These are phyloP conservation scores for Caenorhabditis virilis DNA, from an alignment of 2,888 invertebrate genomes.

Conservation along the genomic window DNA sequence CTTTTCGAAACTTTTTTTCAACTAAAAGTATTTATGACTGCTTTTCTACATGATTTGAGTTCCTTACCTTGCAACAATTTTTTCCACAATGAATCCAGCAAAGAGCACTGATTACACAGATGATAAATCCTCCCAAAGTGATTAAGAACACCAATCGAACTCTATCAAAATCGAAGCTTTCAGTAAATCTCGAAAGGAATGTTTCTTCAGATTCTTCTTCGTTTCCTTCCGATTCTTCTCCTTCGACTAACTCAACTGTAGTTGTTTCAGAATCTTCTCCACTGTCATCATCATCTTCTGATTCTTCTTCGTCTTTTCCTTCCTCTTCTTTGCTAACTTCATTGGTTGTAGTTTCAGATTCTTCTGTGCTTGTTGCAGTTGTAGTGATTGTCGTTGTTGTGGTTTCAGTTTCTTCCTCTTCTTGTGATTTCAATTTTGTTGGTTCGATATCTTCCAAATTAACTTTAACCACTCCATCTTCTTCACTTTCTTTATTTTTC, in stretches of 20 bases:
- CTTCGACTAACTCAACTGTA: constrained; percentile 25
- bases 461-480: constrained; percentile 27
- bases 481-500: constrained; percentile 18
- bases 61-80: constrained; percentile 27
- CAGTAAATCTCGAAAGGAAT: constrained; percentile 19
- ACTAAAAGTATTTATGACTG: background rate
- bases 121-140: constrained; percentile 17
- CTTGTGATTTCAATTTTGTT: constrained; percentile 31
- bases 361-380: constrained; percentile 10
- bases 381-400: background rate
- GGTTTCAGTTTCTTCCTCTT: constrained; percentile 17
- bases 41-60: background rate
- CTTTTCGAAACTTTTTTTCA: background rate
- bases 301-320: constrained; percentile 8
- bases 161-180: constrained; percentile 21
- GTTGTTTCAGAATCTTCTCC: constrained; percentile 28
- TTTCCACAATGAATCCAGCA: constrained; percentile 18
- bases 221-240: constrained; percentile 5
- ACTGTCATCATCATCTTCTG: constrained; percentile 21
- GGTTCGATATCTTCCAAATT: constrained; percentile 33
- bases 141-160: constrained; percentile 24
- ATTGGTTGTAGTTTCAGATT: constrained; percentile 21
- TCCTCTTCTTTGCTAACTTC: constrained; percentile 20
- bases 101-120: constrained; percentile 12
- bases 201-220: constrained; percentile 4